Conservation (phyloP, 2,797 vertebrate genomes). For the Galaxias olidus region DNA sequence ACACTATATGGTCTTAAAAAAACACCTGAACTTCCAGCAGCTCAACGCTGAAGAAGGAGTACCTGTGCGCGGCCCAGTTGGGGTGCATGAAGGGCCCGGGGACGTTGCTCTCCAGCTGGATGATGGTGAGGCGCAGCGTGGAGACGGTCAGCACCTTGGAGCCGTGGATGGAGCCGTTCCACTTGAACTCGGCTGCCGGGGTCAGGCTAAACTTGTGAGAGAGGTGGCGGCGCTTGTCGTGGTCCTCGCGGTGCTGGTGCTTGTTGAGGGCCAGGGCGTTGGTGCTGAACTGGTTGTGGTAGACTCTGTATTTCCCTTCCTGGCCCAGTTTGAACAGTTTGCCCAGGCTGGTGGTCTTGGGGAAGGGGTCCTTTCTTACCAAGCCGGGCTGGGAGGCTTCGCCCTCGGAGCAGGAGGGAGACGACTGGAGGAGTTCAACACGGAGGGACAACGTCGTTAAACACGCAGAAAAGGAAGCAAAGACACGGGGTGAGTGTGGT, state of each 20-base stretch:
- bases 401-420: constrained; percentile 79
- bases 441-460: background rate
- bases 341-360: constrained; percentile 77
- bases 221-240: constrained; percentile 97
- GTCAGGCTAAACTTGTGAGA: constrained; percentile 98
- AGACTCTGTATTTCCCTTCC: constrained; percentile 93
- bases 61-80: constrained; percentile 99
- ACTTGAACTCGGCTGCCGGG: constrained; percentile 93
- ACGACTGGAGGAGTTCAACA: constrained; percentile 72
- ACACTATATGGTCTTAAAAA: too few species aligned
- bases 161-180: constrained; percentile 95
- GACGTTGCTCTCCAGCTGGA: constrained; percentile 94
- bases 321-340: constrained; percentile 93
- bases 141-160: constrained; percentile 90
- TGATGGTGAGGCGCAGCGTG: constrained; percentile 93
- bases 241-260: constrained; percentile 97
- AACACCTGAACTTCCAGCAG: too few species aligned
- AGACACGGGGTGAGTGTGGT: too few species aligned
- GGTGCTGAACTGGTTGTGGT: constrained; percentile 97
- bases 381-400: constrained; percentile 78
- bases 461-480: too few species aligned
- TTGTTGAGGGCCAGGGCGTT: constrained; percentile 96
- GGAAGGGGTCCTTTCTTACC: constrained; percentile 79
- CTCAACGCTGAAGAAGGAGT: constrained; percentile 16
- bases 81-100: constrained; percentile 95